Evolutionary conservation across 2,797 vertebrate species (phyloP), one percentile per base, ranked within the genome.

Genomic region (Sebastes hubbsi): DNA sequence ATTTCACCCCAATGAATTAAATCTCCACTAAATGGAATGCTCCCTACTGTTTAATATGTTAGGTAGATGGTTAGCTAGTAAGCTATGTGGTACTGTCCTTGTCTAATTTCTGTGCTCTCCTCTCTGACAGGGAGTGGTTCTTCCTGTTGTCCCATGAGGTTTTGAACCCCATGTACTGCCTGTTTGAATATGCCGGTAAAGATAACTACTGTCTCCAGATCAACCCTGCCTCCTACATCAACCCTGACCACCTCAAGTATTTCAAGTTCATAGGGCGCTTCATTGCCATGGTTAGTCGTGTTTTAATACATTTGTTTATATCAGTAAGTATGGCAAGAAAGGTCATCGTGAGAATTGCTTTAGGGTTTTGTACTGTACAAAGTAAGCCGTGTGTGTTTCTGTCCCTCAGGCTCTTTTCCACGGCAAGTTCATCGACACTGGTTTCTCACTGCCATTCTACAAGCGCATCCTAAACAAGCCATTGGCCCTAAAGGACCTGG

Each of bases 131-230:
- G 95, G 99, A 99, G 84, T 99, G 99, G 99, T 99, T 99, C 96
- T 99, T 99, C 96, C 94, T 99, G 42, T 95, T 99, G 89, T 99
- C 99, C 71, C 99, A 99, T 54, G 98, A 99, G 90, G 99, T 99
- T 77, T 91, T 99, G 93, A 99, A 99, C 91, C 99, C 98, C 82
- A 99, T 99, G 99, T 99, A 99, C 95, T 99, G 99, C 95, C 96
- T 99, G 91, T 99, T 99, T 94, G 98, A 99, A 95, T 99, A 99
- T 72, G 98, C 98, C 69, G 98, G 99, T 58, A 99, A 99, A 89
- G 98, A 99, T 94, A 99, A 99, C 95, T 99, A 99, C 96, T 98
- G 98, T 90, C 96, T 99, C 84, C 99, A 99, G 93, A 99, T 99
- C 91, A 99, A 99, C 92, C 98, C 99, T 2, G 99, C 98, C 75